Evolutionary conservation across 2,888 invertebrate species (phyloP), one percentile per base, ranked within the genome.

Genomic region (Drosophila sordidula): DNA sequence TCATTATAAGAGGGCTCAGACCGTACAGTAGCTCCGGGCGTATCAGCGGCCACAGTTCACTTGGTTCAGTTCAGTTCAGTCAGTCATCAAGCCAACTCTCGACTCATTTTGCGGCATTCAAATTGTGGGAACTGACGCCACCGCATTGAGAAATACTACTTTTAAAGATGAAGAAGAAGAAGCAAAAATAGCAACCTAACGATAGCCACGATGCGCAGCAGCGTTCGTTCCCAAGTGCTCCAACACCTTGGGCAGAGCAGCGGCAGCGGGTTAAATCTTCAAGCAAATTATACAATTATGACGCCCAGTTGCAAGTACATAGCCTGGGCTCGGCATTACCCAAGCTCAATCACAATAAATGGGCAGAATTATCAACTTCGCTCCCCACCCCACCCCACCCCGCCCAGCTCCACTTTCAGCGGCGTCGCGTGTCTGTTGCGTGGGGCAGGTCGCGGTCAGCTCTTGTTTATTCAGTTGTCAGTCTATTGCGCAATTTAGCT

Each of bases 261-360:
- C 6, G n/a, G 18, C 44, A 36, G 47, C 45, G 65, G 26, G 36
- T 73, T 58, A 61, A 51, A 74, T 88, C 75, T 66, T 70, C 63
- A 70, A 55, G 67, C 57, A 77, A 85, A 85, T 85, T 89, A 75
- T 81, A 75, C 89, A 89, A 79, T 85, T 85, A 89, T 87, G 88
- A 77, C 70, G 79, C 70, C 34, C 55, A 55, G 39, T 65, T 42
- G 25, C 42, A 55, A 49, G 32, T 55, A 36, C 16, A 34, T 12
- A 34, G 18, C 26, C 18, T 58, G 50, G 57, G 39, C 51, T 56
- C 32, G 49, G 26, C 46, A 36, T 65, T 62, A 72, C 63, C 45
- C 71, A 76, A 89, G 87, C 71, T 75, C 87, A 84, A 78, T 87
- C 70, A 80, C 59, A 78, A 72, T 78, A 68, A 67, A 51, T 79